Evolutionary conservation across 2,888 invertebrate species (phyloP), one percentile per base, ranked within the genome.

Genomic region (Cantharis nigra): DNA sequence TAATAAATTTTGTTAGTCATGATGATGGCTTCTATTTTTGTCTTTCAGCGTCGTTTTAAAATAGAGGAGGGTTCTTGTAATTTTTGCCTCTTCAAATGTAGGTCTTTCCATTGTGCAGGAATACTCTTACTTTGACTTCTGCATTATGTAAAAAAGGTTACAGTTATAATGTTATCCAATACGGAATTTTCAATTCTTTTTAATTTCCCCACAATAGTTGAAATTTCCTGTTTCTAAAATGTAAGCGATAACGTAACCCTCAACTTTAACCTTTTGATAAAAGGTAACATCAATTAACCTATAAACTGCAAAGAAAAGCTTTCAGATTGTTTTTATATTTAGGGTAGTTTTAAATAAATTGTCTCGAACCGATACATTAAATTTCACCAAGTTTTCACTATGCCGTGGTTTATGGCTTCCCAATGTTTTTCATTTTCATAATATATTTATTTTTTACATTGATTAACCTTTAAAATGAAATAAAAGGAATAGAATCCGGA

Each of bases 231-330:
- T 74, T 70, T 18, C 33, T 62, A 69, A 74, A 74, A 70, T 70
- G 13, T 49, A 49, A 63, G 14, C 63, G 62, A 30, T 70, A 69
- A 14, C n/a, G 14, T 69, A 69, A 10, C 16, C 63, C 63, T 74
- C 74, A 74, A 69, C 74, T 74, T 63, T 74, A 74, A 74, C 74
- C 74, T 74, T 65, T 67, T 23, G 14, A 67, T 67, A 67, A 67
- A 67, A 67, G 65, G 65, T 67, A 67, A 67, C 65, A 5, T 23
- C 65, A 67, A 67, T 67, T 67, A 67, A 67, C 65, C 65, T 67
- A 67, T 49, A 49, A 49, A 49, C 65, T 23, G 65, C 23, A 67
- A 67, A 26, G 65, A 23, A 7, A 20, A 67, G 23, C 65, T 67
- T 18, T 18, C 3, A 67, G 65, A 67, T 67, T 67, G 65, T 23